Percentiles rank a stretch among this genome's conserved stretches.
Conservation (phyloP, 2,888 invertebrate genomes). For the Branchellion lobata region DNA sequence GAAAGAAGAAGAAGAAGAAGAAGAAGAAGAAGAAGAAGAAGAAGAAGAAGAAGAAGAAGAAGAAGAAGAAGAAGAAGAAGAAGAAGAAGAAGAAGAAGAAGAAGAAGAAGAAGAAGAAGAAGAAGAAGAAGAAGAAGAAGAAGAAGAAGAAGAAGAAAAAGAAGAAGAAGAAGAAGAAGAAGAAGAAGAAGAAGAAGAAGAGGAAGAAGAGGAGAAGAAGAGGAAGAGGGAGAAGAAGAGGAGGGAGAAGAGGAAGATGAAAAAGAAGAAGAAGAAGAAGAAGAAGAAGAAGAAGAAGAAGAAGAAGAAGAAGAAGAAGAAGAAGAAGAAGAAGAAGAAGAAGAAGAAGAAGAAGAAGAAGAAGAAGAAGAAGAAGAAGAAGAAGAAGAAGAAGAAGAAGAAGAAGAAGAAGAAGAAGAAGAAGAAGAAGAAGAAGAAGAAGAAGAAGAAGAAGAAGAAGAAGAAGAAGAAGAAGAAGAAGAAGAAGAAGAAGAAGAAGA, state of each 20-base stretch:
- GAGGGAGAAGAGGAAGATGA: too few species aligned
- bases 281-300: slow-evolving; percentile 3
- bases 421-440: slow-evolving; percentile 49
- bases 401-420: slow-evolving; percentile 47
- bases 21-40: neutral
- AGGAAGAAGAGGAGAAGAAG: too few species aligned
- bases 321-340: neutral
- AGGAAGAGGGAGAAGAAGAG: too few species aligned
- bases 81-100: too few species aligned
- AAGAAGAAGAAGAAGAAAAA: too few species aligned
- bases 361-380: neutral
- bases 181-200: too few species aligned
- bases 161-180: too few species aligned
- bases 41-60: slow-evolving; percentile 18
- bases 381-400: neutral
- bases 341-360: neutral
- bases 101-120: too few species aligned
- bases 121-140: too few species aligned
- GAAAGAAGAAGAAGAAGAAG: neutral
- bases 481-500: slow-evolving; percentile 47
- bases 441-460: slow-evolving; percentile 49
- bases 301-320: slow-evolving; percentile 8
- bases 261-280: too few species aligned
- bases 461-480: slow-evolving; percentile 48
- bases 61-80: too few species aligned